Base-by-base conservation (phyloP, 2,888 invertebrate genomes). In the Chrysina gloriosa region DNA sequence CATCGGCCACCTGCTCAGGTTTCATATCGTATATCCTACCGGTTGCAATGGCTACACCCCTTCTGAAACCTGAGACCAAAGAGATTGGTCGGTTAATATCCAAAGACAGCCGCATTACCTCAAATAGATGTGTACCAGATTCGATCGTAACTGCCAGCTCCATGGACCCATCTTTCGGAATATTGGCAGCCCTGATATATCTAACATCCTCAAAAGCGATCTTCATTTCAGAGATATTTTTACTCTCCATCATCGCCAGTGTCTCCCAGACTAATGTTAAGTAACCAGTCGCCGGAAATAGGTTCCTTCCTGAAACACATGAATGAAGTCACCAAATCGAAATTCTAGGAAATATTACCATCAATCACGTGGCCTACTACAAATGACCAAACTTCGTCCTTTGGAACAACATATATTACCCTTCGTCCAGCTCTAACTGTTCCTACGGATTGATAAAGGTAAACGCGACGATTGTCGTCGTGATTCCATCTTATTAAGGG, bases 401-500 rank as follows among this genome's bases (percentile, higher is more conserved):
- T 48, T 0, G 52, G 21, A 2, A 6, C 5, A 6, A 67, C 31
- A n/a, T 31, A 3, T 11, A 45, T 11, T 0, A 47, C 76, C 89
- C 88, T 68, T 91, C 90, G 71, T 90, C 90, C 0, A 82, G 81
- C 3, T 90, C 83, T 23, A 87, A 86, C 74, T 92, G 84, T 21
- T 85, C 80, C 21, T 90, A 85, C 0, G 84, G 88, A 87, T 72
- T 87, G 87, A 78, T 89, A 92, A 56, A 88, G 87, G 0, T 90
- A 89, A 0, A 92, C 90, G 73, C 88, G 85, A 92, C 92, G 93
- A 69, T 91, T 89, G 69, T 90, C 89, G 14, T 88, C 86, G 77
- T 97, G 96, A 73, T 96, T 93, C 96, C 97, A 97, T 71, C 89
- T 89, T n/a, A 97, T 88, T 1, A 92, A 84, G 2, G 95, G 91